Evolutionary conservation across 1,140 invertebrate genomes (phyloP), one percentile per base, ranked within the genome.

Genomic region (Saccostrea glomerata): DNA sequence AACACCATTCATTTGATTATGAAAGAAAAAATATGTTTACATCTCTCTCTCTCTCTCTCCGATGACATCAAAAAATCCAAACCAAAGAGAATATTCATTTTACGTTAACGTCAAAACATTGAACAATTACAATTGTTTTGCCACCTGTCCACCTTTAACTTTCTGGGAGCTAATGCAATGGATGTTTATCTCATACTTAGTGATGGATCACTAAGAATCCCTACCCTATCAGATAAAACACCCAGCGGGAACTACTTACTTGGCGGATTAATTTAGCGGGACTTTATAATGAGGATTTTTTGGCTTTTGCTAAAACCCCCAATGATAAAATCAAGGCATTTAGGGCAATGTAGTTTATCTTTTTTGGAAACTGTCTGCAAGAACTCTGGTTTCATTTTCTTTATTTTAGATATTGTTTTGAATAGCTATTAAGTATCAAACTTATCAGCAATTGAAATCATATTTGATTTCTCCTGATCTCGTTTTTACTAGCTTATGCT

Each of bases 251-350:
- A 77, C 70, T 36, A 77, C 25, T 77, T 77, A 30, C 70, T 77
- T 77, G 70, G 30, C 70, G 70, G 70, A 77, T 77, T 77, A 77
- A 77, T 77, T 77, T 77, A 77, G 70, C 70, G 25, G 70, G 70
- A 77, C 70, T 77, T 77, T 77, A 77, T 77, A 77, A 77, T 25
- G 25, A 77, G 70, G 70, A 15, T 77, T 77, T 36, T 30, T 77
- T 77, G 70, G 70, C 70, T 77, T 77, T 77, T 30, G 23, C 30
- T 36, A 30, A 25, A 66, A 77, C 70, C 30, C 25, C 70, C 30
- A 15, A 25, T 25, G 70, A 77, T 77, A 77, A 77, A 36, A 77
- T 77, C 70, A 77, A 77, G 70, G 25, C 70, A 77, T 77, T 77
- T 30, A 11, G 70, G 70, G 70, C 30, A 77, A 77, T 77, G 15